Evolutionary conservation across 2,797 vertebrate species (phyloP).

Genomic region (Acrossocheilus wenchowensis): DNA sequence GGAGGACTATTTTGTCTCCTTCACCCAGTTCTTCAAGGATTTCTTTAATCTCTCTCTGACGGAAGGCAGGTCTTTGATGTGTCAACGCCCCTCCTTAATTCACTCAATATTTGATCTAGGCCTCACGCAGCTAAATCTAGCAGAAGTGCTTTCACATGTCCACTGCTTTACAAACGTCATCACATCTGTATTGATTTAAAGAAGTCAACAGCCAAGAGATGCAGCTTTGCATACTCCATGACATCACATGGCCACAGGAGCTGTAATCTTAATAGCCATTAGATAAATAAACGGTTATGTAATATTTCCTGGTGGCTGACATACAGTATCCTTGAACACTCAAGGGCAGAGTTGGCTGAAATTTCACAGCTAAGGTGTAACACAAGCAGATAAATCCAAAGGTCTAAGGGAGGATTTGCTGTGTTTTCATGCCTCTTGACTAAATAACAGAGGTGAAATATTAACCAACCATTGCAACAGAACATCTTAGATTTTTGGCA

Average conservation of each 20-base stretch:
- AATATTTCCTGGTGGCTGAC: conserved; percentile 31
- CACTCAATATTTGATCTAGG: conserved; percentile 81
- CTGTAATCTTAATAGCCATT: conserved; percentile 65
- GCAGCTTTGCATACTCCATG: conserved; percentile 44
- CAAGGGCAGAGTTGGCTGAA: conserved; percentile 22
- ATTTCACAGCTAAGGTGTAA: conserved; percentile 37
- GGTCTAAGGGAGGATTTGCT: not conserved
- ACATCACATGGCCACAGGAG: conserved; percentile 37
- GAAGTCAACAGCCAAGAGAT: conserved; percentile 56
- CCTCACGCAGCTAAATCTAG: conserved; percentile 75
- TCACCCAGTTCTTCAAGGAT: conserved; percentile 82
- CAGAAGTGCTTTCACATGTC: conserved; percentile 68
- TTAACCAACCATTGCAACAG: conserved; percentile 7
- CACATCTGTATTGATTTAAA: conserved; percentile 51
- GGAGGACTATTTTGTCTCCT: conserved; percentile 76
- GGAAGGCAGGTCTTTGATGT: conserved; percentile 79
- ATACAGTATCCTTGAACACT: conserved; percentile 16
- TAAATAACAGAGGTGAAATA: conserved; percentile 17
- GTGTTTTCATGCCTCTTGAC: conserved; percentile 10
- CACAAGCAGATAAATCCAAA: not conserved
- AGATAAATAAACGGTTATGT: conserved; percentile 52
- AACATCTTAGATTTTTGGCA: not conserved
- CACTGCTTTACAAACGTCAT: conserved; percentile 61
- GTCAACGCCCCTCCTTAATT: conserved; percentile 75
- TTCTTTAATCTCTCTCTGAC: conserved; percentile 80